A percentile compares a stretch with the other conserved stretches of the same genome.
These are phyloP conservation scores for Dinomys branickii DNA, from an alignment of 2,113 vertebrate species.

Conservation along the genomic window DNA sequence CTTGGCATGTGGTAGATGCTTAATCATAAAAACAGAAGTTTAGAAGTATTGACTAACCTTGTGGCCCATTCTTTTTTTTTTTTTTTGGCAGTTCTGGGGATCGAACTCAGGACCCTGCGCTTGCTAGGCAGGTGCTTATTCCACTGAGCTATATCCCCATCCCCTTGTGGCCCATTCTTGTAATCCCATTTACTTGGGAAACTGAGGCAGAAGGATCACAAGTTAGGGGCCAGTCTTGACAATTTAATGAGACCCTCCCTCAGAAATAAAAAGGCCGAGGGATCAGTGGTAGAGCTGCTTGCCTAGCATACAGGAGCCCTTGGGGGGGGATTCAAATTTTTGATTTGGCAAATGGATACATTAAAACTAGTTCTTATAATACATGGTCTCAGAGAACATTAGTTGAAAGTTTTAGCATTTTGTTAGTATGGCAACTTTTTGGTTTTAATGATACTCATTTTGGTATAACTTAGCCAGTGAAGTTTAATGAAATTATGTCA, in stretches of 20 bases:
- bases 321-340: slow-evolving; percentile 10
- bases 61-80: not conserved
- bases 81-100: too few species aligned
- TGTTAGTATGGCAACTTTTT: slow-evolving; percentile 58
- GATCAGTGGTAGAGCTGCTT: not conserved
- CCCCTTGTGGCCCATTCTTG: not conserved
- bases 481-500: slow-evolving; percentile 63
- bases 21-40: not conserved
- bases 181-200: not conserved
- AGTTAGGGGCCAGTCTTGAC: not conserved
- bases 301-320: not conserved
- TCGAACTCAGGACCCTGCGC: too few species aligned
- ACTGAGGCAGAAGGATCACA: not conserved
- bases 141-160: too few species aligned
- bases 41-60: not conserved
- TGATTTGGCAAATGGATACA: slow-evolving; percentile 37
- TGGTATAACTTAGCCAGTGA: slow-evolving; percentile 47
- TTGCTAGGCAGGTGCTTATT: too few species aligned
- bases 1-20: slow-evolving; percentile 31
- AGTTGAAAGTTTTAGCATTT: slow-evolving; percentile 39
- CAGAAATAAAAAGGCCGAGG: not conserved
- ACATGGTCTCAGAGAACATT: not conserved
- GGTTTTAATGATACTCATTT: slow-evolving; percentile 56
- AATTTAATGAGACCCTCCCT: not conserved
- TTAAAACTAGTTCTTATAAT: slow-evolving; percentile 9